Evolutionary conservation across 2,888 invertebrate genomes (phyloP).

Genomic region (Incurvaria masculella): DNA sequence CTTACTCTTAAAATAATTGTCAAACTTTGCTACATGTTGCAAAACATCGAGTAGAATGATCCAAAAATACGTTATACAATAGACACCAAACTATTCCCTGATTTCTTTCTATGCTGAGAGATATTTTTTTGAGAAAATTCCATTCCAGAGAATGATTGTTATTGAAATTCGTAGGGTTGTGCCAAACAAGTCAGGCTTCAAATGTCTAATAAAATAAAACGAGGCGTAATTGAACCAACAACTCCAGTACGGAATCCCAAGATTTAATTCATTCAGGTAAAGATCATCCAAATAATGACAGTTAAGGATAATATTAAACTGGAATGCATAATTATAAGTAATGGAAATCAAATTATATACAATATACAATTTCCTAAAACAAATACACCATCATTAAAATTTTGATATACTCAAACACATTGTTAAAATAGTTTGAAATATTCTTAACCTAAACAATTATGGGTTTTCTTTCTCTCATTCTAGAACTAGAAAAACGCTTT

Average conservation of each 20-base stretch:
- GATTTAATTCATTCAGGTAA: conserved; percentile 3
- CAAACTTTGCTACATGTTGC: too few relatives aligned
- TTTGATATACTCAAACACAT: conserved; percentile 4
- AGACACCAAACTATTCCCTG: too few relatives aligned
- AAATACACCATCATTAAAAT: conserved; percentile 14
- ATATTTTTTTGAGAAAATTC: too few relatives aligned
- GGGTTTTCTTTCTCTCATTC: conserved; percentile 38
- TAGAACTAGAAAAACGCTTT: conserved; percentile 42
- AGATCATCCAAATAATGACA: neutral
- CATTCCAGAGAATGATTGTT: too few relatives aligned
- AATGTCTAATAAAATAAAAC: too few relatives aligned
- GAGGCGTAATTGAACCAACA: conserved; percentile 9
- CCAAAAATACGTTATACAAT: too few relatives aligned
- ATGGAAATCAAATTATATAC: conserved; percentile 6
- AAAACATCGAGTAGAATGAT: too few relatives aligned
- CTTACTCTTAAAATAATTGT: conserved; percentile 17
- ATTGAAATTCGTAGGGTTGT: too few relatives aligned
- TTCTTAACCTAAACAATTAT: conserved; percentile 29
- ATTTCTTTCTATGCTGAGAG: too few relatives aligned
- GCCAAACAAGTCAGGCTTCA: too few relatives aligned
- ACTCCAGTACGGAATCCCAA: neutral
- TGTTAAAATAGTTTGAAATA: neutral
- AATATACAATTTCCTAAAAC: conserved; percentile 13
- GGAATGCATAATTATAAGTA: too few relatives aligned
- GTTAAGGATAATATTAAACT: neutral